phyloP scores from a whole-genome alignment of 2,888 invertebrate species.

The Athetis lepigone region DNA sequence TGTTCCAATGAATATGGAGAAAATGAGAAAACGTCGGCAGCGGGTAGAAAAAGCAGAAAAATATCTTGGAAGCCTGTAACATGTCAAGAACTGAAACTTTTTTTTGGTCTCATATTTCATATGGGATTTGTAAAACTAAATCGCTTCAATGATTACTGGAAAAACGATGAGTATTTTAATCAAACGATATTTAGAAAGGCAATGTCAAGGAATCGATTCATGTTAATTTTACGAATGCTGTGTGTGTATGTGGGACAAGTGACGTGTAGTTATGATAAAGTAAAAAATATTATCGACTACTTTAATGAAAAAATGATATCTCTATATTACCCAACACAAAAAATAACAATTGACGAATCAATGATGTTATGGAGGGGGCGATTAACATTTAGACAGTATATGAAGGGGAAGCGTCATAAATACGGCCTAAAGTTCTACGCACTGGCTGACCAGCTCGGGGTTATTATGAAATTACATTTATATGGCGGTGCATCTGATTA shows the following conservation, averaged over 20 bases:
- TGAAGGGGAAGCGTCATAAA: constrained; percentile 42
- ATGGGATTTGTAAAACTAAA: constrained; percentile 44
- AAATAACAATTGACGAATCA: constrained; percentile 41
- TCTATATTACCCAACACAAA: constrained; percentile 42
- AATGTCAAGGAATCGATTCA: constrained; percentile 36
- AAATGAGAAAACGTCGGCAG: constrained; percentile 16
- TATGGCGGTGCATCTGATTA: constrained; percentile 48
- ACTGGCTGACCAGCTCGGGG: constrained; percentile 43
- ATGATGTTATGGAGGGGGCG: constrained; percentile 52
- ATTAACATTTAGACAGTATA: constrained; percentile 46
- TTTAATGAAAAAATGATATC: constrained; percentile 37
- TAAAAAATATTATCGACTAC: constrained; percentile 43
- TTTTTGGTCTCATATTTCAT: constrained; percentile 44
- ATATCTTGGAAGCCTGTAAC: constrained; percentile 39
- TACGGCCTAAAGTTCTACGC: constrained; percentile 49
- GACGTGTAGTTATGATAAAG: constrained; percentile 24
- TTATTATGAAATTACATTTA: constrained; percentile 46
- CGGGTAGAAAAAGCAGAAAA: constrained; percentile 10
- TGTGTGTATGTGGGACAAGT: constrained; percentile 31
- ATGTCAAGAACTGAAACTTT: constrained; percentile 38
- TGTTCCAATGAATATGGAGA: constrained; percentile 37
- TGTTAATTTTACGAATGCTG: constrained; percentile 43
- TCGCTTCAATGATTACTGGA: constrained; percentile 41
- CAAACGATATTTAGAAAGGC: constrained; percentile 37
- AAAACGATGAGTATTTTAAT: constrained; percentile 36